phyloP scores from a whole-genome alignment of 2,113 vertebrate species.

The Cyanistes caeruleus region DNA sequence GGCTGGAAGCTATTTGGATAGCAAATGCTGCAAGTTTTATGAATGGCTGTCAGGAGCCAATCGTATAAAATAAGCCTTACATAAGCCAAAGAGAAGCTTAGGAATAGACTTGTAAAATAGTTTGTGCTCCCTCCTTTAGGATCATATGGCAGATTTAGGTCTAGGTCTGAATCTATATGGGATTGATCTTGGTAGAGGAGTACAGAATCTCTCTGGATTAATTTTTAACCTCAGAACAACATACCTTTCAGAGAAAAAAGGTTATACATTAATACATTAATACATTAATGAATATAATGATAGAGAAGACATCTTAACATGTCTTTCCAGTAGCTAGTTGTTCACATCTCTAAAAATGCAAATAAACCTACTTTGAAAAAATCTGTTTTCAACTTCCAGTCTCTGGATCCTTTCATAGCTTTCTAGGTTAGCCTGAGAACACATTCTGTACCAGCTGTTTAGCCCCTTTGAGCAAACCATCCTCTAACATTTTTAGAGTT shows the following conservation, averaged over 20 bases:
- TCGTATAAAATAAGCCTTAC: conserved; percentile 34
- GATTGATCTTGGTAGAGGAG: background rate
- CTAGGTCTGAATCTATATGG: background rate
- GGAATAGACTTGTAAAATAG: background rate
- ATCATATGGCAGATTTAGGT: background rate
- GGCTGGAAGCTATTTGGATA: conserved; percentile 40
- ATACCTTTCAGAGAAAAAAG: background rate
- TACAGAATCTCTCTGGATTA: background rate
- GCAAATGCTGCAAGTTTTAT: conserved; percentile 63
- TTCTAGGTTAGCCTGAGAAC: background rate
- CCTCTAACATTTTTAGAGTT: background rate
- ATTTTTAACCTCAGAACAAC: background rate
- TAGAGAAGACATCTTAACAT: background rate
- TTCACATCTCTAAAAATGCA: background rate
- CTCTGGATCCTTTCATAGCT: background rate
- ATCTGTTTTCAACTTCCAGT: background rate
- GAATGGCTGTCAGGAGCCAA: conserved; percentile 59
- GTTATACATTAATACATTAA: background rate
- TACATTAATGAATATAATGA: background rate
- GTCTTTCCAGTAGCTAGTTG: background rate
- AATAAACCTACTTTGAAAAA: background rate
- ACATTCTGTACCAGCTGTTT: background rate
- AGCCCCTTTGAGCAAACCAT: background rate
- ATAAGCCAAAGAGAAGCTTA: conserved; percentile 6
- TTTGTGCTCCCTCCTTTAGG: background rate